Evolutionary conservation across 2,888 invertebrate genomes (phyloP).

Genomic region (Sceliomorpha sp.): DNA sequence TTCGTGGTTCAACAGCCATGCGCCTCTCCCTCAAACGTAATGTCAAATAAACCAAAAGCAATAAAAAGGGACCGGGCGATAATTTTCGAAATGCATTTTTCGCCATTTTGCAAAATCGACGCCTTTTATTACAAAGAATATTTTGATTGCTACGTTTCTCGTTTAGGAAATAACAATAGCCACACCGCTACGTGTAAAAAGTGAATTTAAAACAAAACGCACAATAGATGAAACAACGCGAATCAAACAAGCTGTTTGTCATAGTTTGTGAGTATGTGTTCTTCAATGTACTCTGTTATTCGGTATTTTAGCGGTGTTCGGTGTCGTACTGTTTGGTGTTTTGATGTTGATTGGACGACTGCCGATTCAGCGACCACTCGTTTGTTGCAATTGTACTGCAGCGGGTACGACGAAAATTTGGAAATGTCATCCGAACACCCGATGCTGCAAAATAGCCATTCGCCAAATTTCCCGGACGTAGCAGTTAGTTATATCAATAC

Average conservation of each 20-base stretch:
- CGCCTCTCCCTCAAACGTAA: too few relatives aligned
- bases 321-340: conserved; percentile 72
- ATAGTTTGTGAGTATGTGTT: conserved; percentile 45
- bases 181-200: conserved; percentile 25
- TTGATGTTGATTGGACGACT: conserved; percentile 79
- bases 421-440: conserved; percentile 53
- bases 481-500: conserved; percentile 51
- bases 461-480: conserved; percentile 35
- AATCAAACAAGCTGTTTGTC: conserved; percentile 43
- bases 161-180: conserved; percentile 41
- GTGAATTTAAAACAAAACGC: conserved; percentile 49
- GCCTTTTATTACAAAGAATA: conserved; percentile 35
- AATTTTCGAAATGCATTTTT: too few relatives aligned
- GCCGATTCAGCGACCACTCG: conserved; percentile 77
- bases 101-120: conserved; percentile 16
- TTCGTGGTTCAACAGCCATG: too few relatives aligned
- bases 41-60: too few relatives aligned
- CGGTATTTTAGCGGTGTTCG: conserved; percentile 69
- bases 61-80: too few relatives aligned
- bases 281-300: conserved; percentile 56
- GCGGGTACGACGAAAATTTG: conserved; percentile 52
- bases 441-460: conserved; percentile 51
- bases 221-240: conserved; percentile 45
- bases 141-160: conserved; percentile 36
- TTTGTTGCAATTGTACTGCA: conserved; percentile 71